Base-by-base conservation (phyloP, 2,888 invertebrate genomes). In the Philhelius pedissequus region DNA sequence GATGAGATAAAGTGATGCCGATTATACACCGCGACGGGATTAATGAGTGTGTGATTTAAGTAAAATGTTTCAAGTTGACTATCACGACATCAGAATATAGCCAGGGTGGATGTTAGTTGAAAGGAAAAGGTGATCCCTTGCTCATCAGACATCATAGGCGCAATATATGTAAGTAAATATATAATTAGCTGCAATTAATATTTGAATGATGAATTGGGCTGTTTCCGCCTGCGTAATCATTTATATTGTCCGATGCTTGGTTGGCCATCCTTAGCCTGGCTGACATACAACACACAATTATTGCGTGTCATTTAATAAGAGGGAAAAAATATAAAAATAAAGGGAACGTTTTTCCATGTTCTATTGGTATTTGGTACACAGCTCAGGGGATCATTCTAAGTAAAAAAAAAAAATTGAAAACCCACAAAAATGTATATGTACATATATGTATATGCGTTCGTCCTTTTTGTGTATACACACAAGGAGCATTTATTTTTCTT, bases 161-260 rank as follows among this genome's bases (percentile, higher is more conserved):
- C 15, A 43, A 11, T 74, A 66, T 60, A 60, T 69, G 69, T 75
- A 71, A 77, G 68, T 82, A 82, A 82, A 74, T 75, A 71, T 82
- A 71, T 82, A 82, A 82, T 83, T 78, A 83, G 78, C 48, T 58
- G 69, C 78, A 83, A 83, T 79, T 69, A 78, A 79, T 83, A 79
- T 83, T 74, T 79, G 35, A 70, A 83, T 83, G 83, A 83, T 83
- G 64, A 75, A 83, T 83, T 79, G 78, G 78, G 32, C 52, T 58
- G 83, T 79, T 83, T 83, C 78, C 74, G 74, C 64, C 56, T 69
- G 78, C 74, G 62, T 68, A 69, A 69, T 64, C 64, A 70, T 62
- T 73, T 73, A 64, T 20, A 48, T 35, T 48, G 48, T 48, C 64
- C 22, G 8, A 52, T 66, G 58, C 43, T 52, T 60, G 50, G 76